Evolutionary conservation across 2,888 invertebrate species (phyloP).

Genomic region (Orgyia antiqua): DNA sequence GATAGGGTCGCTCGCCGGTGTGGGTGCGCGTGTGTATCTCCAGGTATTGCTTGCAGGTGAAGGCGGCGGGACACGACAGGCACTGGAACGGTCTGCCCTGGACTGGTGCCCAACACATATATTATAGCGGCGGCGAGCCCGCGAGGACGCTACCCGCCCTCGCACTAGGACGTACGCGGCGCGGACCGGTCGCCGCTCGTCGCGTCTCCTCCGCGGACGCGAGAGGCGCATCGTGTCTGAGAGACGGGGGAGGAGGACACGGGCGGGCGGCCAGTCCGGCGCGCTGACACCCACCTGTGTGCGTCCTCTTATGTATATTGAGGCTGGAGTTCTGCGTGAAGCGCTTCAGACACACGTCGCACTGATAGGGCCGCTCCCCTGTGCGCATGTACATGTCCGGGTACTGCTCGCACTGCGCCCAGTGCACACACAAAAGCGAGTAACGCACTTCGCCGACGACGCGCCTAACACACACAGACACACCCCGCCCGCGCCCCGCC

Average conservation of each 20-base stretch:
- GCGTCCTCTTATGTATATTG: slow-evolving; percentile 88
- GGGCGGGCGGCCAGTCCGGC: slow-evolving; percentile 68
- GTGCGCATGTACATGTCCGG: slow-evolving; percentile 76
- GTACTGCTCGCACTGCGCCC: slow-evolving; percentile 74
- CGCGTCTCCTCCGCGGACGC: slow-evolving; percentile 30
- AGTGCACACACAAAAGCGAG: slow-evolving; percentile 78
- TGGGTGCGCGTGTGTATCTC: slow-evolving; percentile 81
- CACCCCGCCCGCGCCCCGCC: slow-evolving; percentile 46
- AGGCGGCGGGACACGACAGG: slow-evolving; percentile 79
- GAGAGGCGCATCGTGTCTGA: slow-evolving; percentile 24
- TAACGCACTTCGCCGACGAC: slow-evolving; percentile 75
- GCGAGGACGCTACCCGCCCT: slow-evolving; percentile 68
- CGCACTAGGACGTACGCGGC: slow-evolving; percentile 66
- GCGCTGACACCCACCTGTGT: slow-evolving; percentile 80
- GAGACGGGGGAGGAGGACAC: slow-evolving; percentile 47
- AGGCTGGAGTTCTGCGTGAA: slow-evolving; percentile 90
- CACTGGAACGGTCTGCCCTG: slow-evolving; percentile 79
- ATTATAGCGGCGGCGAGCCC: slow-evolving; percentile 72
- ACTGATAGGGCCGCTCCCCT: slow-evolving; percentile 82
- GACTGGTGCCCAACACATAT: slow-evolving; percentile 76
- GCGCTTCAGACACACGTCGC: slow-evolving; percentile 86
- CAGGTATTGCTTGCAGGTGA: slow-evolving; percentile 79
- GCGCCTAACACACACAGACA: too few relatives aligned
- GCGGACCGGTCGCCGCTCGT: slow-evolving; percentile 66
- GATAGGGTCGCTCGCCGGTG: slow-evolving; percentile 77